Evolutionary conservation across 2,888 invertebrate genomes (phyloP).

Genomic region (Dioctria rufipes): DNA sequence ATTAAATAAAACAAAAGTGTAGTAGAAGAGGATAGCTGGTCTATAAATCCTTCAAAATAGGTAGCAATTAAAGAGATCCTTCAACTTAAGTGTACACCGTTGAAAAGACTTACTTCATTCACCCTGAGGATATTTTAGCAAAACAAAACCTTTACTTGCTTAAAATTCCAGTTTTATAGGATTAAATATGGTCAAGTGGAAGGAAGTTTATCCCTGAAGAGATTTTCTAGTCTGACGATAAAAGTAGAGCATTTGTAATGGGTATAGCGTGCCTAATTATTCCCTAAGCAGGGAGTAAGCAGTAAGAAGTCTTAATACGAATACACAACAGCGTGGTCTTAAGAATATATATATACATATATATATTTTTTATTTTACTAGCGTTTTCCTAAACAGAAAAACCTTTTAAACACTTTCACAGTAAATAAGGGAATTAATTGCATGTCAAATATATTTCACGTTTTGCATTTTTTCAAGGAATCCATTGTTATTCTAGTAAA

Average conservation of each 20-base stretch:
- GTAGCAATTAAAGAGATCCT: constrained; percentile 40
- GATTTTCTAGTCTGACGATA: neutral
- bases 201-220: constrained; percentile 18
- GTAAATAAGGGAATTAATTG: constrained; percentile 47
- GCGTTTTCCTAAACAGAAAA: neutral
- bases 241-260: constrained; percentile 1
- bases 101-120: neutral
- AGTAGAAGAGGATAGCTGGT: neutral
- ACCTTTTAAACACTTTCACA: constrained; percentile 30
- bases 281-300: neutral
- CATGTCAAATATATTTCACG: constrained; percentile 45
- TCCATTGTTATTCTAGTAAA: neutral
- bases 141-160: neutral
- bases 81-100: neutral
- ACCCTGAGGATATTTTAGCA: neutral
- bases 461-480: neutral
- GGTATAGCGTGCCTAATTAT: constrained; percentile 33
- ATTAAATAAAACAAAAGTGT: constrained; percentile 6
- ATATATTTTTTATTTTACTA: neutral
- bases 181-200: constrained; percentile 41
- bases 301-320: neutral
- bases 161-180: constrained; percentile 13
- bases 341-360: too few relatives aligned
- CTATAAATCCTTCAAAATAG: constrained; percentile 37
- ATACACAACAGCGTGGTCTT: neutral